Evolutionary conservation across 2,113 vertebrate species (phyloP).

Genomic region (Urocolius indicus): DNA sequence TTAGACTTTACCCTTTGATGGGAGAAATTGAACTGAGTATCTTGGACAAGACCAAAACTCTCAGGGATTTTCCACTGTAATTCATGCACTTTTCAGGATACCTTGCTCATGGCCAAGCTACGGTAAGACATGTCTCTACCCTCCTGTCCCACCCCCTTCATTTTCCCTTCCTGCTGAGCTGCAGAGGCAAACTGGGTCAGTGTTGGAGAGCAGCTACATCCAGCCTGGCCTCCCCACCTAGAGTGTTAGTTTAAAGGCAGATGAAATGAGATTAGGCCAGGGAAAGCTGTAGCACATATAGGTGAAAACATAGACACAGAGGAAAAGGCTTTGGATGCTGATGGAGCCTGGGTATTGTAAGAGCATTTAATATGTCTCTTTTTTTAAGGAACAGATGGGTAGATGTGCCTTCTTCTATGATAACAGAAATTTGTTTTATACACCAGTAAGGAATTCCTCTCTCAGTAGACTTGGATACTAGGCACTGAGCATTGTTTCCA

Average conservation of each 20-base stretch:
- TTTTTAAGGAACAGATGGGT: not conserved
- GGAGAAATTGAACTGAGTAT: not conserved
- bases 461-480: not conserved
- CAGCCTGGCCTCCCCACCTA: not conserved
- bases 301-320: not conserved
- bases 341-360: not conserved
- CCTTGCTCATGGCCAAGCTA: not conserved
- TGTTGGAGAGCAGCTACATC: not conserved
- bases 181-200: not conserved
- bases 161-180: not conserved
- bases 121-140: not conserved
- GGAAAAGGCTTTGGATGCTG: not conserved
- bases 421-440: not conserved
- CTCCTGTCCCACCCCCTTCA: not conserved
- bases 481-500: not conserved
- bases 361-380: too few relatives aligned
- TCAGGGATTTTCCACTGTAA: not conserved
- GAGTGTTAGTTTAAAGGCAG: accelerated
- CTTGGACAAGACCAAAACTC: not conserved
- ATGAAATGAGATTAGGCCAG: not conserved
- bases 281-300: not conserved
- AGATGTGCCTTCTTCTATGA: not conserved
- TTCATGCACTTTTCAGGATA: not conserved
- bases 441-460: not conserved
- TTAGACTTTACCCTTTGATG: not conserved